phyloP scores from a whole-genome alignment of 2,113 vertebrate genomes.

The Indicator maculatus region DNA sequence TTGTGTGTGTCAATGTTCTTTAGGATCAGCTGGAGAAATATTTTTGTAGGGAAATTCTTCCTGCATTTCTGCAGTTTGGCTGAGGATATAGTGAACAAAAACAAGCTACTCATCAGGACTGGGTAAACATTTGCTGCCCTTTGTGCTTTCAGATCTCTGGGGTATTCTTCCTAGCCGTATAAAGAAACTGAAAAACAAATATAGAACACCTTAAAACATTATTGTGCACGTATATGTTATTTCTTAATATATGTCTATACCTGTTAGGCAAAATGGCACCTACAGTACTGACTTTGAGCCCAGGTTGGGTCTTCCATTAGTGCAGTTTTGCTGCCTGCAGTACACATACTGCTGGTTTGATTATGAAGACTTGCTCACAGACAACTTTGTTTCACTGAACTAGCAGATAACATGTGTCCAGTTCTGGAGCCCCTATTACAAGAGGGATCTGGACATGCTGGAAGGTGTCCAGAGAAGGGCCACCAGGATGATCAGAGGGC shows the following conservation, averaged over 20 bases:
- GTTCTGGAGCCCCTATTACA: too few relatives aligned
- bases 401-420: neutral
- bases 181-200: neutral
- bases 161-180: neutral
- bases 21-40: neutral
- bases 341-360: neutral
- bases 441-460: too few relatives aligned
- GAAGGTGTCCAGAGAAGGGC: too few relatives aligned
- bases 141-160: neutral
- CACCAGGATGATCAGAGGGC: too few relatives aligned
- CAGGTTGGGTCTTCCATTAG: neutral
- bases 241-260: neutral
- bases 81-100: neutral
- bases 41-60: neutral
- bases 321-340: neutral
- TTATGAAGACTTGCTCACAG: neutral
- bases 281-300: neutral
- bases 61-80: neutral
- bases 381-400: neutral
- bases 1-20: conserved; percentile 10
- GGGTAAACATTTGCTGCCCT: neutral
- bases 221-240: neutral
- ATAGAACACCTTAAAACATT: neutral
- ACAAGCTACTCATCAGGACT: neutral
- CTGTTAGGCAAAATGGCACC: neutral